phyloP scores from a whole-genome alignment of 2,113 vertebrate species.

The Dasyurus viverrinus region DNA sequence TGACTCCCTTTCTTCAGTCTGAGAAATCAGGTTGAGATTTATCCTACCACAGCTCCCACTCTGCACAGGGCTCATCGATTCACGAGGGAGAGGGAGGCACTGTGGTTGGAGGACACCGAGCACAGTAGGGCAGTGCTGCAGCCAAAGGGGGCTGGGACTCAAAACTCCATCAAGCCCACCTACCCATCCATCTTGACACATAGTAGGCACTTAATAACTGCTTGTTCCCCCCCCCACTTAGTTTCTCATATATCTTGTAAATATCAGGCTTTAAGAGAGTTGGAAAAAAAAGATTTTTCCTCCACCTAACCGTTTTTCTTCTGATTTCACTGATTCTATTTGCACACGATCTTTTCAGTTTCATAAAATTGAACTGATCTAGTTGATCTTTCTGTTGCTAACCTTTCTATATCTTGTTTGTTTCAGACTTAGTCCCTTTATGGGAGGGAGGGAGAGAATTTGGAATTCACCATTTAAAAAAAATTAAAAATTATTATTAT shows the following conservation, averaged over 20 bases:
- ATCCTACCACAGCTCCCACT: not conserved
- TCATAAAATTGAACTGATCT: not conserved
- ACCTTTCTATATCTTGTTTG: not conserved
- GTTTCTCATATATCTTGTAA: not conserved
- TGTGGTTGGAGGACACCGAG: too few relatives aligned
- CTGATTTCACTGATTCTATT: not conserved
- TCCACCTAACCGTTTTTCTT: not conserved
- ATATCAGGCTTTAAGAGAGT: not conserved
- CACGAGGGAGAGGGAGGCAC: not conserved
- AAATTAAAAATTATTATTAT: too few relatives aligned
- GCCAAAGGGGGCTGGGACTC: not conserved
- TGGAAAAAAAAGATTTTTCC: not conserved
- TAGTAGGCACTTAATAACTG: not conserved
- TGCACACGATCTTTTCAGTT: not conserved
- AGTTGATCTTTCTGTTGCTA: not conserved
- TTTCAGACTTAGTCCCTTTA: not conserved
- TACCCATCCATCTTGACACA: too few relatives aligned
- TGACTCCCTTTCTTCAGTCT: conserved; percentile 36
- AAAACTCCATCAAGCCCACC: too few relatives aligned
- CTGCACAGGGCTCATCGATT: not conserved
- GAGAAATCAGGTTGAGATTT: not conserved
- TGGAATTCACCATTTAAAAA: too few relatives aligned
- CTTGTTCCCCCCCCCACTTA: not conserved
- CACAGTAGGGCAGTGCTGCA: not conserved
- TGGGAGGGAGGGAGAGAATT: too few relatives aligned